Evolutionary conservation across 1,140 invertebrate genomes (phyloP).

Genomic region (Diorhabda elongata): DNA sequence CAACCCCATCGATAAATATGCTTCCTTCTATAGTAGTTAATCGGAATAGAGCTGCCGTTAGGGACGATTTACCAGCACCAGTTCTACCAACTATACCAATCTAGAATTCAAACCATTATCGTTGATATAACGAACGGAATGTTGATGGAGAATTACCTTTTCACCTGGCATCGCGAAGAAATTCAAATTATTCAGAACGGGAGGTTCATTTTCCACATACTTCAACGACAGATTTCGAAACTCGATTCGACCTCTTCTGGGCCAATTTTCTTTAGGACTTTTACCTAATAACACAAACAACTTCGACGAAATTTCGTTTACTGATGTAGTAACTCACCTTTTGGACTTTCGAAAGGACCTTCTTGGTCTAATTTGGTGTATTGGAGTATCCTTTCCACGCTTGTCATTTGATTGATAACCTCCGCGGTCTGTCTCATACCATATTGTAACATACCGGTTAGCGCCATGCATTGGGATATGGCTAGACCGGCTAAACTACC

Average conservation of each 20-base stretch:
- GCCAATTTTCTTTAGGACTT: slow-evolving; percentile 25
- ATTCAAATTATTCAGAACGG: slow-evolving; percentile 65
- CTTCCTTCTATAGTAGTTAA: too few relatives aligned
- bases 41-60: too few relatives aligned
- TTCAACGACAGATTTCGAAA: slow-evolving; percentile 62
- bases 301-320: too few relatives aligned
- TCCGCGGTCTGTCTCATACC: slow-evolving; percentile 79
- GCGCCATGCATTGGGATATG: slow-evolving; percentile 73
- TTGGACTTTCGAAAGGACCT: slow-evolving; percentile 46
- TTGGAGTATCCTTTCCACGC: slow-evolving; percentile 73
- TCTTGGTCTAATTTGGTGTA: slow-evolving; percentile 66
- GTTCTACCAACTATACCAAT: too few relatives aligned
- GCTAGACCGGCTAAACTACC: slow-evolving; percentile 70
- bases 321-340: slow-evolving; percentile 41
- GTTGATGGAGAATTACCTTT: slow-evolving; percentile 52
- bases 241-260: slow-evolving; percentile 46
- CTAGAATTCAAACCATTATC: too few relatives aligned
- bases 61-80: too few relatives aligned
- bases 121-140: too few relatives aligned
- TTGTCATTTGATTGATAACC: slow-evolving; percentile 79
- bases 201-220: slow-evolving; percentile 58
- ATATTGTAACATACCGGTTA: slow-evolving; percentile 83
- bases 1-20: too few relatives aligned
- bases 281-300: neutral
- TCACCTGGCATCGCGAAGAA: slow-evolving; percentile 59